These are phyloP conservation scores for Drosophila picticornis DNA, from an alignment of 2,888 invertebrate genomes.

Conservation along the genomic window DNA sequence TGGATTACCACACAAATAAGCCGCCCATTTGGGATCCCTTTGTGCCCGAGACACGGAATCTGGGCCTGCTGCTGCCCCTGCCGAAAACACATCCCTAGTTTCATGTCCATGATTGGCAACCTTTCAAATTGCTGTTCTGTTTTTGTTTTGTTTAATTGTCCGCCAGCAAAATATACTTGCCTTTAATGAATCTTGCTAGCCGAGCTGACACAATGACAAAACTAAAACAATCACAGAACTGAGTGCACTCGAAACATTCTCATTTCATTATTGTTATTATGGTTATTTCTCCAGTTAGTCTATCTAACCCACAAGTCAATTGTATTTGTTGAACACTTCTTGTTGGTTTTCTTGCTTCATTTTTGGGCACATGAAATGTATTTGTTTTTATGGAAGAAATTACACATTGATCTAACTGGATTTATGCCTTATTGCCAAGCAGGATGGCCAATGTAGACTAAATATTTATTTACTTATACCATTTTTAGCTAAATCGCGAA, in stretches of 20 bases:
- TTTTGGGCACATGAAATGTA: no score
- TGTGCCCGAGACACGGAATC: slow-evolving; percentile 55
- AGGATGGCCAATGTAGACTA: not conserved
- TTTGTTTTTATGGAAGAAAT: not conserved
- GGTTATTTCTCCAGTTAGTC: not conserved
- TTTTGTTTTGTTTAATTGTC: slow-evolving; percentile 32
- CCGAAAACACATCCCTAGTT: slow-evolving; percentile 28
- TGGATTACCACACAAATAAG: slow-evolving; percentile 39
- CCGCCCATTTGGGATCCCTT: slow-evolving; percentile 66
- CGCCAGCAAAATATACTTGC: slow-evolving; percentile 8
- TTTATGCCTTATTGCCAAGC: not conserved
- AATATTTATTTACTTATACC: not conserved
- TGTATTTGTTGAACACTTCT: not conserved
- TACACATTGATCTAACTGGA: not conserved
- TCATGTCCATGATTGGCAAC: slow-evolving; percentile 39
- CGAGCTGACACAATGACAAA: slow-evolving; percentile 17
- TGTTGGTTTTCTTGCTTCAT: not conserved
- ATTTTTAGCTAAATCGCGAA: not conserved
- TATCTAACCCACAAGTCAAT: not conserved
- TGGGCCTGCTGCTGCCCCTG: slow-evolving; percentile 46
- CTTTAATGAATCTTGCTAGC: slow-evolving; percentile 6
- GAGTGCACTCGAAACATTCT: slow-evolving; percentile 28
- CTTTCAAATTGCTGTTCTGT: slow-evolving; percentile 44
- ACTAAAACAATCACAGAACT: slow-evolving; percentile 30
- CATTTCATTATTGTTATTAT: slow-evolving; percentile 4